Conservation (phyloP, 1,140 invertebrate species). For the Lasioglossum baleicum region DNA sequence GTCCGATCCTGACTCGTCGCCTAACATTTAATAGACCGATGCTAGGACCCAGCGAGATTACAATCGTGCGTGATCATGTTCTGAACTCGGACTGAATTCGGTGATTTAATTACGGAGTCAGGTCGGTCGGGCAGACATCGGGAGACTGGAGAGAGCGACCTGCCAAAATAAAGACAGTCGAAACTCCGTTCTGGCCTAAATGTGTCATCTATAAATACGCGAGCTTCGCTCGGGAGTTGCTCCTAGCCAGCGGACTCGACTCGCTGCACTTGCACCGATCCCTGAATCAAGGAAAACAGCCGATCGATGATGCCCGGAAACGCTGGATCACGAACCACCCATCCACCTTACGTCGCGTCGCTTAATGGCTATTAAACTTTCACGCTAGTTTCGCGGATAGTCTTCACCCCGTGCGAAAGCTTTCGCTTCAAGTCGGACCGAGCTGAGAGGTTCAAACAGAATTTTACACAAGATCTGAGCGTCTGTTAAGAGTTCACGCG, state of each 20-base stretch:
- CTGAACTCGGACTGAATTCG: slow-evolving; percentile 18
- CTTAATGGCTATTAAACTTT: slow-evolving; percentile 6
- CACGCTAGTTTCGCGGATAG: too few relatives aligned
- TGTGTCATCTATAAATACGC: slow-evolving; percentile 78
- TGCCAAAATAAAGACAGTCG: slow-evolving; percentile 73
- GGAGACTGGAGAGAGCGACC: slow-evolving; percentile 35
- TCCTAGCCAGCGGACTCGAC: slow-evolving; percentile 32
- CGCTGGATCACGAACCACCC: background rate
- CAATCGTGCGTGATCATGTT: slow-evolving; percentile 9
- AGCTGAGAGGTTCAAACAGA: background rate
- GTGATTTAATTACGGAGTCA: slow-evolving; percentile 35
- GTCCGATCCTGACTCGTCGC: background rate
- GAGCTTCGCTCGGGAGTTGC: slow-evolving; percentile 43
- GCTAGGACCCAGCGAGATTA: slow-evolving; percentile 11
- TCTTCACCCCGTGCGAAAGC: background rate
- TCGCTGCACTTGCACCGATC: slow-evolving; percentile 24
- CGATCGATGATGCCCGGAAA: slow-evolving; percentile 5
- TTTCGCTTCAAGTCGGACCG: background rate
- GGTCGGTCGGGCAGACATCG: slow-evolving; percentile 12
- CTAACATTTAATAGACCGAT: slow-evolving; percentile 17
- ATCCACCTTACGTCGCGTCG: background rate
- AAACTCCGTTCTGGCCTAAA: slow-evolving; percentile 71
- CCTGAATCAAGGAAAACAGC: slow-evolving; percentile 23
- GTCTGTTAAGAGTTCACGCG: background rate
- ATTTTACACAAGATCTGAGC: background rate